These are phyloP conservation scores for Asarcornis scutulata DNA, from an alignment of 2,113 vertebrate genomes.

Conservation along the genomic window DNA sequence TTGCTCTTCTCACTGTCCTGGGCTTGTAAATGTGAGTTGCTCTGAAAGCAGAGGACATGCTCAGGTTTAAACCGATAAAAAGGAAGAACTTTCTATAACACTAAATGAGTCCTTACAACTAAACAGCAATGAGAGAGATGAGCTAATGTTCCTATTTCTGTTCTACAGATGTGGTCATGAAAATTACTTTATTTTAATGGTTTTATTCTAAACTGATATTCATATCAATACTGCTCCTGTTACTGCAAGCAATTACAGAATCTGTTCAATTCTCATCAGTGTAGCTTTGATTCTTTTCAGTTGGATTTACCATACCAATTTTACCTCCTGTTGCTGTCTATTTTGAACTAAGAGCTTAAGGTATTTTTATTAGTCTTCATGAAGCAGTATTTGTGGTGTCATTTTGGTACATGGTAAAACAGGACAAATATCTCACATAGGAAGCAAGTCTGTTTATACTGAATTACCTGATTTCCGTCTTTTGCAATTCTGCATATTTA, in stretches of 20 bases:
- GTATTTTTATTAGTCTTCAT: neutral
- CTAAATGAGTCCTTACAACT: neutral
- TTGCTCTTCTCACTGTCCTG: neutral
- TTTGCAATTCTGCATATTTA: slow-evolving; percentile 34
- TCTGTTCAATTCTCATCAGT: neutral
- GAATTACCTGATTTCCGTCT: slow-evolving; percentile 1
- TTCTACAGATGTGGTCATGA: neutral
- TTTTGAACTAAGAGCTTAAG: neutral
- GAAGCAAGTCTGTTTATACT: neutral
- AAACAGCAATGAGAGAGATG: neutral
- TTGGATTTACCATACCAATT: neutral
- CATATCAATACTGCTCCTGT: neutral
- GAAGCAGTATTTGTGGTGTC: neutral
- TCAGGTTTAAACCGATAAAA: neutral
- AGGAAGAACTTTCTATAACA: neutral
- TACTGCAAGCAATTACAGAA: neutral
- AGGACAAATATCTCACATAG: neutral
- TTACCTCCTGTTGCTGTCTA: neutral
- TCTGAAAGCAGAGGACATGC: neutral
- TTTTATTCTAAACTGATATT: neutral
- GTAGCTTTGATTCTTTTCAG: neutral
- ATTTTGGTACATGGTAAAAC: neutral
- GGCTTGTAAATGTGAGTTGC: rapidly evolving
- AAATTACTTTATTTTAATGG: neutral
- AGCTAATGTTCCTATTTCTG: neutral